Evolutionary conservation across 2,797 vertebrate genomes (phyloP).

Genomic region (Cygnus olor): DNA sequence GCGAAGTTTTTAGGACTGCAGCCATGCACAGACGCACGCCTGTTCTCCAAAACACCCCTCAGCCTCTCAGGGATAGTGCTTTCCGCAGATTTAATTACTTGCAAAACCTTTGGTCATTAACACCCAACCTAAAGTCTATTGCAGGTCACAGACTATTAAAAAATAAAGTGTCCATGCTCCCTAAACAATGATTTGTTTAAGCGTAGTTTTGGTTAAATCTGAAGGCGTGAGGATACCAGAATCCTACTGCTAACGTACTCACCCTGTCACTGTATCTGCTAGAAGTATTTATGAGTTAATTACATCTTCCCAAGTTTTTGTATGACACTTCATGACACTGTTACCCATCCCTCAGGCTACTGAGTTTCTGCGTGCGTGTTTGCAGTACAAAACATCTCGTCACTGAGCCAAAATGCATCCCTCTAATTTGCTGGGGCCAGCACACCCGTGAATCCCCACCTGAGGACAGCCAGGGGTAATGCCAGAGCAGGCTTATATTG

Average conservation of each 20-base stretch:
- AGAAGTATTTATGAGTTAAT: not conserved
- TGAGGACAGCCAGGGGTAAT: fast-evolving
- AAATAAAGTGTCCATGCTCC: slow-evolving; percentile 59
- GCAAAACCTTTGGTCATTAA: slow-evolving; percentile 80
- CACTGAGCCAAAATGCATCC: fast-evolving
- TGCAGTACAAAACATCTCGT: not conserved
- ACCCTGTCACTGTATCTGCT: not conserved
- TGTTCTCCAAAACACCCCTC: slow-evolving; percentile 8
- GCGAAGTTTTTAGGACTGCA: not conserved
- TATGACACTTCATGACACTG: not conserved
- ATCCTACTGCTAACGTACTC: not conserved
- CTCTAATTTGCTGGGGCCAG: not conserved
- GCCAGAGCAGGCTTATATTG: not conserved
- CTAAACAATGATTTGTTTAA: slow-evolving; percentile 33
- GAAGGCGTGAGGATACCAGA: not conserved
- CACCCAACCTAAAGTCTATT: slow-evolving; percentile 73
- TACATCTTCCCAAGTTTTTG: not conserved
- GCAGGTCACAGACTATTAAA: slow-evolving; percentile 74
- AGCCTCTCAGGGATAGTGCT: slow-evolving; percentile 68
- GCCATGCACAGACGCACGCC: not conserved
- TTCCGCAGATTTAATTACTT: slow-evolving; percentile 75
- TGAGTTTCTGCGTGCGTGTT: not conserved
- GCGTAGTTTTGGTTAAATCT: not conserved
- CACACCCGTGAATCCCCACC: fast-evolving
- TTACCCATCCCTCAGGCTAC: not conserved